These are phyloP conservation scores for Borostomias antarcticus DNA, from an alignment of 2,797 vertebrate species.

Conservation along the genomic window DNA sequence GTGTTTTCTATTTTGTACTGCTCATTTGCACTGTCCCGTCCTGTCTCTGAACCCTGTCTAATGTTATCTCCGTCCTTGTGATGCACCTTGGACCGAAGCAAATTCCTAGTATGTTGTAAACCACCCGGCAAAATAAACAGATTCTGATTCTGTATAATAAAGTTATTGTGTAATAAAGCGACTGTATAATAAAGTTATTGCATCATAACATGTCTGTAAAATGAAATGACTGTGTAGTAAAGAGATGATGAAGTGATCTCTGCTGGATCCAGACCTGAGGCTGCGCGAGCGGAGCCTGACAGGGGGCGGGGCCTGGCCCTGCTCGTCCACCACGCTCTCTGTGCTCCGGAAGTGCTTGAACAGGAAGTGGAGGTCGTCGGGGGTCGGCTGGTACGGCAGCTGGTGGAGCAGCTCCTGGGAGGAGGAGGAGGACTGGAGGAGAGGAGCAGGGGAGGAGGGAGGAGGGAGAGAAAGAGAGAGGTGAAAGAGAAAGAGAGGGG, in stretches of 20 bases:
- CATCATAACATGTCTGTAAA: slow-evolving; percentile 44
- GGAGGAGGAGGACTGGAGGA: slow-evolving; percentile 86
- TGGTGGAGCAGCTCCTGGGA: slow-evolving; percentile 93
- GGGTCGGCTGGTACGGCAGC: slow-evolving; percentile 89
- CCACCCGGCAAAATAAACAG: no score
- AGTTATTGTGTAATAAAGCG: not conserved
- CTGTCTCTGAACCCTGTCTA: no score
- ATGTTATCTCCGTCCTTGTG: no score
- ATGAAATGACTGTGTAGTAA: not conserved
- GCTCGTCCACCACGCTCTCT: slow-evolving; percentile 86
- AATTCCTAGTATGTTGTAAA: no score
- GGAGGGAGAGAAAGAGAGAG: not conserved
- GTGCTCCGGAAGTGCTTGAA: slow-evolving; percentile 93
- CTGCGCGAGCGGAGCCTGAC: slow-evolving; percentile 86
- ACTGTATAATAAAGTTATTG: not conserved
- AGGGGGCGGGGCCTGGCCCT: slow-evolving; percentile 72
- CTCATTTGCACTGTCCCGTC: no score
- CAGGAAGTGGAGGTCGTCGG: slow-evolving; percentile 91
- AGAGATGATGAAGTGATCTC: no score
- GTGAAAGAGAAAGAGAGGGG: not conserved
- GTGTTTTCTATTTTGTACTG: no score
- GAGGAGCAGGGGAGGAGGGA: not conserved
- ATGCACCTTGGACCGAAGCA: no score
- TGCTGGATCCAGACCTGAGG: no score
- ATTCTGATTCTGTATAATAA: not conserved